phyloP scores from a whole-genome alignment of 2,888 invertebrate species.

The Caenorhabditis doughertyi region DNA sequence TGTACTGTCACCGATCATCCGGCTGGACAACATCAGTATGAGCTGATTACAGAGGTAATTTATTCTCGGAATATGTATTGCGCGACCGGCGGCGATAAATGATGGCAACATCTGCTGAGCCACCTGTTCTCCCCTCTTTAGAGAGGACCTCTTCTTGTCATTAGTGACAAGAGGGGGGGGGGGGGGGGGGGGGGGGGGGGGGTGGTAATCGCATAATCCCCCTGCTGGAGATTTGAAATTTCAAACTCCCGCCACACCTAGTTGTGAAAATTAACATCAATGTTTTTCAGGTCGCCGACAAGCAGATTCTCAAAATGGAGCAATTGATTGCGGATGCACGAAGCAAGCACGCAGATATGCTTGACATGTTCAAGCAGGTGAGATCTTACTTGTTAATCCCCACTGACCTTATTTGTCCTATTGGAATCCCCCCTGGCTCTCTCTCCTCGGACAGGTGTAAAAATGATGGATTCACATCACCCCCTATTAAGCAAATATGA shows the following conservation, averaged over 20 bases:
- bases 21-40: conserved; percentile 89
- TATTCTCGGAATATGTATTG: not conserved
- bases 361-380: conserved; percentile 78
- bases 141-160: no score
- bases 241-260: no score
- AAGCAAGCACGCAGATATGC: conserved; percentile 88
- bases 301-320: conserved; percentile 80
- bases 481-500: conserved; percentile 43
- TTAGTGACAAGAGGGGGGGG: no score
- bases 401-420: conserved; percentile 7
- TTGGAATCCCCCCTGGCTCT: not conserved
- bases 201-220: no score
- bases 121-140: no score
- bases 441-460: conserved; percentile 40
- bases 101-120: conserved; percentile 23
- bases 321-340: conserved; percentile 90
- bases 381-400: conserved; percentile 3
- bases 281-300: conserved; percentile 79
- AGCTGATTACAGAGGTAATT: conserved; percentile 88
- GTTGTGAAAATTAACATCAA: no score
- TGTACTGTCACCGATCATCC: conserved; percentile 92
- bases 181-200: no score
- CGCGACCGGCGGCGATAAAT: not conserved
- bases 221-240: no score
- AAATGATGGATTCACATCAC: conserved; percentile 3